Base-by-base conservation (phyloP, 2,113 vertebrate species). In the Pseudopodoces humilis region DNA sequence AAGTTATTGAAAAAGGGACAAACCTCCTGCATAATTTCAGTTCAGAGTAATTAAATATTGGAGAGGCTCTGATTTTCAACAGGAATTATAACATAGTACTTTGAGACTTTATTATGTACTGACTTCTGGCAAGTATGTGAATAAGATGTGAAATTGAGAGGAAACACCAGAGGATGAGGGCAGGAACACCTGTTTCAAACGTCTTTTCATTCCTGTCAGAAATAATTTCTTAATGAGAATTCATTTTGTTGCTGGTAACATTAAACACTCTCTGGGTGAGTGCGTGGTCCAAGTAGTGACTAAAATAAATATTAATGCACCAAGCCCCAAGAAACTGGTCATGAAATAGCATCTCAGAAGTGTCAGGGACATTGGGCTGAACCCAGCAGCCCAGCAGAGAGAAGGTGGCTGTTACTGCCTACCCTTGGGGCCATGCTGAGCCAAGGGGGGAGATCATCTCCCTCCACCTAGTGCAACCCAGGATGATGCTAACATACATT, bases 21-120 rank as follows among this genome's bases (percentile, higher is more conserved):
- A 94, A 60, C 23, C n/a, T 94, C 46, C 67, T 79, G 53, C 31
- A 72, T 83, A 92, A 87, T 90, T 90, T 88, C 20, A 27, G 35
- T 80, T 93, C 59, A 88, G 50, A 68, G 71, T 52, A 92, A 88
- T 92, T 93, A 86, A 88, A 86, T 88, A 81, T 28, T 53, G 31
- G 47, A 88, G 27, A 86, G 19, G 11, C 3, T 77, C 35, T 60
- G 39, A 77, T 90, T 89, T 92, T 50, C 47, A 93, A 41, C 18
- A 60, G 21, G 37, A 88, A 69, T 82, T 85, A 56, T 18, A 83
- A 74, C 0, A 0, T n/a, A 62, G 17, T 10, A 39, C 35, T 90
- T 79, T 47, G 63, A 85, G n/a, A 17, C 17, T 89, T 67, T 77
- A 67, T 88, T 83, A 71, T 2, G 1, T 50, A 63, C 13, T 65